These are phyloP conservation scores for Listronotus oregonensis DNA, from an alignment of 1,140 invertebrate species.

Conservation along the genomic window DNA sequence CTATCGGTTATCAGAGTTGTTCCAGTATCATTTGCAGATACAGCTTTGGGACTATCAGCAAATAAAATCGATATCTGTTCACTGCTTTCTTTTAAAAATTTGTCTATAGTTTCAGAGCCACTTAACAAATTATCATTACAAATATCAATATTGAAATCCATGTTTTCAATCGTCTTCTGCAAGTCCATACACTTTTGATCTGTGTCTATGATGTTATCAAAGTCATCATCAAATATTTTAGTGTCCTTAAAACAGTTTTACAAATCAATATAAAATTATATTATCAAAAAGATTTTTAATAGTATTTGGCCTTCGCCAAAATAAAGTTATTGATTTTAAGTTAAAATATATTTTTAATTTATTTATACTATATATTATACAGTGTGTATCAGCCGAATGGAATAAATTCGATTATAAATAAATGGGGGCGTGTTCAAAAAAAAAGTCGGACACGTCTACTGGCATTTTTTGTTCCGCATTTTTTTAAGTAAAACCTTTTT, in stretches of 20 bases:
- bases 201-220: slow-evolving; percentile 17
- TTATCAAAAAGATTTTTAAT: too few species aligned
- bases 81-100: slow-evolving; percentile 36
- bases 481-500: too few species aligned
- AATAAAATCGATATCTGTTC: slow-evolving; percentile 25
- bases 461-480: too few species aligned
- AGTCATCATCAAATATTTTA: slow-evolving; percentile 20
- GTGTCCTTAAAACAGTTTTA: slow-evolving; percentile 7
- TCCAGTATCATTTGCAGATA: neutral
- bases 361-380: too few species aligned
- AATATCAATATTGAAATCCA: slow-evolving; percentile 38
- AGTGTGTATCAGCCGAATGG: too few species aligned
- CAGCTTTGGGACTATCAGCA: slow-evolving; percentile 20
- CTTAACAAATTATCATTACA: slow-evolving; percentile 31
- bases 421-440: too few species aligned
- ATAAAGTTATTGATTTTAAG: too few species aligned
- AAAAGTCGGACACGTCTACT: too few species aligned
- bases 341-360: too few species aligned
- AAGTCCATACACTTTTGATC: slow-evolving; percentile 28
- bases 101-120: slow-evolving; percentile 31
- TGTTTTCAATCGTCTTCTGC: slow-evolving; percentile 39
- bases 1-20: slow-evolving; percentile 6
- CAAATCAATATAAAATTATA: too few species aligned
- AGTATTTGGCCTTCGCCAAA: too few species aligned
- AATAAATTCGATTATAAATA: too few species aligned